Base-by-base conservation (phyloP, 2,888 invertebrate species). In the Sinhomidia bicolor region DNA sequence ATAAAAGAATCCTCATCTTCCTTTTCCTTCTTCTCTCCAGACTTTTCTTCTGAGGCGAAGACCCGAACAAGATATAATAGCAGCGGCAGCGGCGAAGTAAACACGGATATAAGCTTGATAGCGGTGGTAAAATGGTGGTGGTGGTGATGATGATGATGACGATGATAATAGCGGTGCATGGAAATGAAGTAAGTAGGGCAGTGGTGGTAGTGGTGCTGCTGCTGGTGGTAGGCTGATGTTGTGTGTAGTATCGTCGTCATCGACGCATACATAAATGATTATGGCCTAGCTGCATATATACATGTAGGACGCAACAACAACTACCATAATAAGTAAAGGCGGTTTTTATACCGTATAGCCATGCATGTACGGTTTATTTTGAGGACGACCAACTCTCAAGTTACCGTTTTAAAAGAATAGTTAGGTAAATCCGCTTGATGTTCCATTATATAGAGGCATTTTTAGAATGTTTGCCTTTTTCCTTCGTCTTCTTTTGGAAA, bases 171-270 rank as follows among this genome's bases (percentile, higher is more conserved):
- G n/a, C n/a, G n/a, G 20, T 17, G 29, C 51, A 82, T 82, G 82
- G 54, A 82, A 82, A 82, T 88, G 88, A 83, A 82, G 88, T 36
- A 88, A 88, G 88, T 88, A 83, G 88, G 88, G 82, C 88, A 88
- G 26, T 78, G 78, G 83, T 83, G 26, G 29, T 79, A 29, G 85
- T n/a, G n/a, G n/a, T n/a, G n/a, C n/a, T n/a, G n/a, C n/a, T n/a
- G n/a, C n/a, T n/a, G n/a, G n/a, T n/a, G n/a, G n/a, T n/a, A n/a
- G n/a, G n/a, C n/a, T n/a, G n/a, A n/a, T n/a, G n/a, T n/a, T n/a
- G n/a, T 86, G 57, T 47, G 62, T 20, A 68, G 54, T 47, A 47
- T 23, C 51, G 54, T 86, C 86, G 57, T 88, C 88, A 82, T 88
- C 82, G 88, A 82, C 88, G 82, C 74, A 87, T 82, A 51, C 87